Base-by-base conservation (phyloP, 2,888 invertebrate genomes). In the Catocala sponsa region DNA sequence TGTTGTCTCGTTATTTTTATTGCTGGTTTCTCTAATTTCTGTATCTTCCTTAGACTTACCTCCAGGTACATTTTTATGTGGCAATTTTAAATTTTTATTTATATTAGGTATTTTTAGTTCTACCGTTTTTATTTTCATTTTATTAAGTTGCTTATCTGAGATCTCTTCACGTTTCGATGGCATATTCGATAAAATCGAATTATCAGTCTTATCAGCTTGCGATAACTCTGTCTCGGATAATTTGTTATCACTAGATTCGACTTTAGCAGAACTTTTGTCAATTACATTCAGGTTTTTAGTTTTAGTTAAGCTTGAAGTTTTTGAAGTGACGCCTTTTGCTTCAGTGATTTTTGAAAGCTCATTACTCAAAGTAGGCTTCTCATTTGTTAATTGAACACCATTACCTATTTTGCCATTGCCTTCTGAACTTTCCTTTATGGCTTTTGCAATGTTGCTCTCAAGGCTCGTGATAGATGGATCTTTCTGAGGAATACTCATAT, bases 1-100 rank as follows among this genome's bases (percentile, higher is more conserved):
- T 38, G 64, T 63, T 64, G 52, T 59, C 55, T 68, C 68, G 48
- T 58, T 59, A 43, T 15, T 72, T 44, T 57, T 62, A 48, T 52
- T 32, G 32, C 11, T 54, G 9, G 42, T 4, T 25, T 47, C 55
- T 51, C 55, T 65, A 6, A 47, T 9, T 46, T 41, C 13, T 0
- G 25, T 32, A 48, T 35, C 59, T 12, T 11, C 25, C 57, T 74
- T 64, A 6, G 47, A 13, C 15, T 60, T 71, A 0, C 32, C 25
- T 59, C 52, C 62, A 49, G 53, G 49, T 15, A 59, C 55, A 42
- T 13, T 52, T 47, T 76, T 76, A 15, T 9, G 15, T 2, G 49
- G 49, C 12, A 57, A 6, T 33, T 46, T 57, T 7, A 55, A 13
- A n/a, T 57, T 68, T 43, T 63, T 64, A 44, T 58, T 59, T 15